Evolutionary conservation across 2,113 vertebrate genomes (phyloP), one percentile per base, ranked within the genome.

Genomic region (Hydrochoerus hydrochaeris): DNA sequence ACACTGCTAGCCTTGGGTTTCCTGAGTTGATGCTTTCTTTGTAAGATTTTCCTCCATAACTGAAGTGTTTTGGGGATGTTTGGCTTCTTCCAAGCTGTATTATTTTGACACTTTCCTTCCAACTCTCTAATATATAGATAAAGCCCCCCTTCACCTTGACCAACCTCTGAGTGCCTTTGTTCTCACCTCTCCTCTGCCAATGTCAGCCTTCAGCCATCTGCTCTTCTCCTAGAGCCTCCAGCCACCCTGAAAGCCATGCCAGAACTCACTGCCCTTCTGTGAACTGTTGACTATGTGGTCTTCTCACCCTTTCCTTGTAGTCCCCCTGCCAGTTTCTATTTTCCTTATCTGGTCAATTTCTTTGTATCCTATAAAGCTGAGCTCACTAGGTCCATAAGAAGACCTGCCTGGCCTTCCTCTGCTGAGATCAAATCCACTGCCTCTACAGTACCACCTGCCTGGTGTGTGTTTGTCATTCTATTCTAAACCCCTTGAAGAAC

Each of bases 281-380:
- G 52, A 94, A 54, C n/a, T 32, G 7, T 57, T 73, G 20, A 0
- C 28, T 0, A 60, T 84, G 44, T 28, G 57, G 28, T 49, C 63
- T 35, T 58, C 52, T 22, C 52, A 1, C 7, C 54, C 44, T 20
- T 58, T 1, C 24, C 12, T 17, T 0, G 0, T 24, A 16, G 7
- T 22, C 41, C 41, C 57, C 62, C 63, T 19, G 17, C 54, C 28
- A 1, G 46, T 57, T 80, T 52, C 81, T 69, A 30, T 71, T 52
- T 77, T 78, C 82, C 69, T 71, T 12, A 20, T 26, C 46, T 22
- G 80, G 26, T 73, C 6, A 2, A 30, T 52, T 32, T 44, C 75
- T 60, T 0, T 20, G 16, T 5, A 30, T 35, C 65, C 20, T 60
- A 35, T 7, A 14, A 67, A 44, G 4, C 19, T 3, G 38, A n/a